Evolutionary conservation across 2,113 vertebrate genomes (phyloP).

Genomic region (Atherinomorus stipes): DNA sequence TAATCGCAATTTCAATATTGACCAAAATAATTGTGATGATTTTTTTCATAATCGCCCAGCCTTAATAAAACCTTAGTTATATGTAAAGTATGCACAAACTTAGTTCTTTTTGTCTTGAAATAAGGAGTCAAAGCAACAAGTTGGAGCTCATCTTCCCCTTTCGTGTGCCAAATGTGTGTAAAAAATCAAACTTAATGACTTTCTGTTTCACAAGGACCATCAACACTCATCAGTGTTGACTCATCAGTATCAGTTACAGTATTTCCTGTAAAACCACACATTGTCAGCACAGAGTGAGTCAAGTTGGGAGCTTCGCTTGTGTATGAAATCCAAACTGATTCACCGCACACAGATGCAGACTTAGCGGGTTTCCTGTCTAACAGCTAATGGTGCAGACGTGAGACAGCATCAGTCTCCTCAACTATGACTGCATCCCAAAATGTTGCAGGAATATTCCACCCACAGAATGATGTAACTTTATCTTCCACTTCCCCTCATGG

Average conservation of each 20-base stretch:
- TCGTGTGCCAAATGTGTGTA: not conserved
- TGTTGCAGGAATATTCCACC: too few species aligned
- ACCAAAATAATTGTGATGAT: too few species aligned
- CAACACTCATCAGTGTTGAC: constrained; percentile 4
- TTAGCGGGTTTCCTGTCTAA: not conserved
- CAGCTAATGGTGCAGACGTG: not conserved
- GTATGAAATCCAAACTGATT: not conserved
- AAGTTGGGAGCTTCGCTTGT: not conserved
- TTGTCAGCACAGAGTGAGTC: not conserved
- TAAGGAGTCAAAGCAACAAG: too few species aligned
- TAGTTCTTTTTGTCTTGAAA: too few species aligned
- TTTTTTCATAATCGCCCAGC: too few species aligned
- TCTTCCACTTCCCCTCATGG: too few species aligned
- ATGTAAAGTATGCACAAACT: too few species aligned
- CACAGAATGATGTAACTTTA: too few species aligned
- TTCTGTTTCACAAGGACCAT: not conserved
- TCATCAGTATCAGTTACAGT: not conserved
- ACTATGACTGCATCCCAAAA: not conserved
- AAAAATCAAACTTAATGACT: not conserved
- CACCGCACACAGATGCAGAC: not conserved
- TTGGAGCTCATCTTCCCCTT: not conserved
- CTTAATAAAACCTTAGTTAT: too few species aligned
- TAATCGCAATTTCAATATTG: too few species aligned
- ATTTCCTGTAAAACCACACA: constrained; percentile 4
- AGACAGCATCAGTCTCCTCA: not conserved